Evolutionary conservation across 2,888 invertebrate species (phyloP).

Genomic region (Danaus chrysippus): DNA sequence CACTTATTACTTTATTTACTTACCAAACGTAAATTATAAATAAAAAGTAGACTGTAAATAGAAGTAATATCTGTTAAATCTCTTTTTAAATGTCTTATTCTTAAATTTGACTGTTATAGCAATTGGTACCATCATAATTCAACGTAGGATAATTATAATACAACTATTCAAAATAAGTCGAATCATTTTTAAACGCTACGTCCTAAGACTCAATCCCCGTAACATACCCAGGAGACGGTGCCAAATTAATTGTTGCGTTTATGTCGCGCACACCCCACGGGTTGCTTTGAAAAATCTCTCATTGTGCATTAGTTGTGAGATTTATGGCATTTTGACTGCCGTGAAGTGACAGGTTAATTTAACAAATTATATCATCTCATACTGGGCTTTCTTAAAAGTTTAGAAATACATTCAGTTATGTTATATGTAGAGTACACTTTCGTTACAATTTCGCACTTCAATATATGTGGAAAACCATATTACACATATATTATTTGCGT

Average conservation of each 20-base stretch:
- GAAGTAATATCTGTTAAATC: too few relatives aligned
- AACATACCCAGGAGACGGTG: slow-evolving; percentile 46
- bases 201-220: slow-evolving; percentile 21
- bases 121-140: too few relatives aligned
- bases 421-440: not conserved
- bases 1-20: too few relatives aligned
- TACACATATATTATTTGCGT: too few relatives aligned
- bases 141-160: too few relatives aligned
- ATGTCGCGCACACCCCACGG: slow-evolving; percentile 63
- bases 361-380: slow-evolving; percentile 11
- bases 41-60: too few relatives aligned
- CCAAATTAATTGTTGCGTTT: slow-evolving; percentile 72
- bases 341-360: slow-evolving; percentile 10
- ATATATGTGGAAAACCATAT: not conserved
- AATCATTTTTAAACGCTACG: not conserved
- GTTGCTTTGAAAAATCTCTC: slow-evolving; percentile 70
- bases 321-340: slow-evolving; percentile 40
- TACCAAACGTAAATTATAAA: too few relatives aligned
- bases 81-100: too few relatives aligned
- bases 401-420: too few relatives aligned
- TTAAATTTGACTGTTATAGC: too few relatives aligned
- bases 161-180: not conserved
- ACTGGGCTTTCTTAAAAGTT: not conserved
- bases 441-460: not conserved
- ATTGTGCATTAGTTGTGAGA: slow-evolving; percentile 50